Evolutionary conservation across 2,113 vertebrate genomes (phyloP).

Genomic region (Chionis minor): DNA sequence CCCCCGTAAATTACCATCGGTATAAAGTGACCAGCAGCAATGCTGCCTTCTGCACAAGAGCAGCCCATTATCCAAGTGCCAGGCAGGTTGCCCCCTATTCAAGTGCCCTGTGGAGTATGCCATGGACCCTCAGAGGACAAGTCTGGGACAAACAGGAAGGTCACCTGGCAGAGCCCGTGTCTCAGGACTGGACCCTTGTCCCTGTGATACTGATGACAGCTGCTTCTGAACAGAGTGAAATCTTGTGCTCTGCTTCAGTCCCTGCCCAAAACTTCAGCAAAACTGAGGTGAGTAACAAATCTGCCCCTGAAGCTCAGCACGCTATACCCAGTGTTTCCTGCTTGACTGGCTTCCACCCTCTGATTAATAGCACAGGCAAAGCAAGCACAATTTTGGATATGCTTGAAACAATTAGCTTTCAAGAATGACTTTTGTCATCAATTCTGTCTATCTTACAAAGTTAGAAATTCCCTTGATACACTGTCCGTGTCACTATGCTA

Average conservation of each 20-base stretch:
- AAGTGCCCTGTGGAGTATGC: background rate
- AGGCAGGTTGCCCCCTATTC: background rate
- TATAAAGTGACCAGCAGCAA: background rate
- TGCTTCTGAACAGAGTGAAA: background rate
- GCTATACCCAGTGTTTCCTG: background rate
- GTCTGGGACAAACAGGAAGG: background rate
- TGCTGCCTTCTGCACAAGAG: background rate
- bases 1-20: background rate
- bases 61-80: background rate
- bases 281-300: accelerated
- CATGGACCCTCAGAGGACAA: background rate
- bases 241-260: background rate
- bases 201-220: background rate
- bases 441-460: conserved; percentile 23
- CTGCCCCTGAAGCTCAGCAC: background rate
- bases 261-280: background rate
- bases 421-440: conserved; percentile 32
- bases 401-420: conserved; percentile 11
- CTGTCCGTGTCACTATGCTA: conserved; percentile 9
- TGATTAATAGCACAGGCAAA: background rate
- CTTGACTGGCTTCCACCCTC: background rate
- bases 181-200: background rate
- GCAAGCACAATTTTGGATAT: background rate
- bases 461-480: background rate
- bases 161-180: background rate